Conservation (phyloP, 2,113 vertebrate species). For the Parotia lawesii region DNA sequence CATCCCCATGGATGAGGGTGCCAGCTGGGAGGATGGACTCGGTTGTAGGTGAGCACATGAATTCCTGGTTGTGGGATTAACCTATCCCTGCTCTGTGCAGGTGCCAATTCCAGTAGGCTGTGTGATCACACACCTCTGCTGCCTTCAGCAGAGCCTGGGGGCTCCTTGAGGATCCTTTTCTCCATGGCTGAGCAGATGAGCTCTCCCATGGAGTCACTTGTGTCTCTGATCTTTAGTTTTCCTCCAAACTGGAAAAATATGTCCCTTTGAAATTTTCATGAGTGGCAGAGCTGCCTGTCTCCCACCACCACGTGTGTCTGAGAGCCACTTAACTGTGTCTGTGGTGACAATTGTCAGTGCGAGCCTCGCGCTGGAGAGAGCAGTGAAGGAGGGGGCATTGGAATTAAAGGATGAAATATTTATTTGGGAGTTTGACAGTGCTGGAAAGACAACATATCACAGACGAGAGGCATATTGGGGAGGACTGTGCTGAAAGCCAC, state of each 20-base stretch:
- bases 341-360: not conserved
- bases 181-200: not conserved
- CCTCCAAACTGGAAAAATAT: not conserved
- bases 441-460: not conserved
- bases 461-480: not conserved
- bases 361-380: rapidly evolving
- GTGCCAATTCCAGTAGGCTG: not conserved
- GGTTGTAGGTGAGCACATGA: not conserved
- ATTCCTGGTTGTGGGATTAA: not conserved
- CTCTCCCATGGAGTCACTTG: not conserved
- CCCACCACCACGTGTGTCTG: rapidly evolving
- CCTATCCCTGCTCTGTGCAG: not conserved
- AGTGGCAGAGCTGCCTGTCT: not conserved
- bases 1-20: not conserved
- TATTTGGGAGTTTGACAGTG: not conserved
- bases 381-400: not conserved
- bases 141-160: rapidly evolving
- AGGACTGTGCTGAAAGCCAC: not conserved
- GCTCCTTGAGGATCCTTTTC: not conserved
- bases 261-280: not conserved
- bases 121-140: not conserved
- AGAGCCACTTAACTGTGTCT: not conserved
- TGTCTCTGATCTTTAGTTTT: not conserved
- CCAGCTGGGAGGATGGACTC: not conserved
- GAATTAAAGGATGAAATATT: slow-evolving; percentile 1